Conservation (phyloP, 2,888 invertebrate genomes). For the Horisme vitalbata region DNA sequence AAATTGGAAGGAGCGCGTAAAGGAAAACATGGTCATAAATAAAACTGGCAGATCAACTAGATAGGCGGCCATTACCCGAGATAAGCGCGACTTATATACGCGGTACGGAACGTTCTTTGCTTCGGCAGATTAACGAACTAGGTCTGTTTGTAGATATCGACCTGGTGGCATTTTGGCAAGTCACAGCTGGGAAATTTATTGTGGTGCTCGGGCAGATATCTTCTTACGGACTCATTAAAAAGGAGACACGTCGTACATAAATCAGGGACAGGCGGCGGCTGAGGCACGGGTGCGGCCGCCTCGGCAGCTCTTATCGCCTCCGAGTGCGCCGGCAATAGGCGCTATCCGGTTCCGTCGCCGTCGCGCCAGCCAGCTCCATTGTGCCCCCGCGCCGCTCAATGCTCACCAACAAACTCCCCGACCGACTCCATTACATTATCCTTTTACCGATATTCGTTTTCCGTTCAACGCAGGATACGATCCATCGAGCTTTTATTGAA, state of each 20-base stretch:
- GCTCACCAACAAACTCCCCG: conserved; percentile 48
- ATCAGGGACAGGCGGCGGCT: conserved; percentile 68
- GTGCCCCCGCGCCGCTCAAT: conserved; percentile 48
- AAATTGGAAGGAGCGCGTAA: conserved; percentile 82
- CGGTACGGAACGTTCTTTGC: conserved; percentile 72
- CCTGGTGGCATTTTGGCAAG: conserved; percentile 72
- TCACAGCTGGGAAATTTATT: conserved; percentile 76
- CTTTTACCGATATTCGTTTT: conserved; percentile 56
- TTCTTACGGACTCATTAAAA: conserved; percentile 82
- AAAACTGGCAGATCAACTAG: conserved; percentile 81
- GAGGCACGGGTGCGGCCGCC: conserved; percentile 47
- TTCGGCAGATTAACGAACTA: conserved; percentile 77
- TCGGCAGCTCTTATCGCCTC: conserved; percentile 68
- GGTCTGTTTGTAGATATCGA: conserved; percentile 80
- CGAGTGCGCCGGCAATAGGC: conserved; percentile 76
- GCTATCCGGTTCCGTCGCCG: conserved; percentile 80
- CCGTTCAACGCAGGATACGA: conserved; percentile 35
- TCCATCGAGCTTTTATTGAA: conserved; percentile 18
- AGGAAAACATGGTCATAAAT: conserved; percentile 82
- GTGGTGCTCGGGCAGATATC: conserved; percentile 76
- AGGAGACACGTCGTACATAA: conserved; percentile 82
- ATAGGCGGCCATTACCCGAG: conserved; percentile 80
- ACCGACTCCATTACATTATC: conserved; percentile 70
- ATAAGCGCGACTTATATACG: conserved; percentile 79
- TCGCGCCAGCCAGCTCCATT: conserved; percentile 58